Conservation (phyloP, 2,888 invertebrate species). For the Plebejus argus region DNA sequence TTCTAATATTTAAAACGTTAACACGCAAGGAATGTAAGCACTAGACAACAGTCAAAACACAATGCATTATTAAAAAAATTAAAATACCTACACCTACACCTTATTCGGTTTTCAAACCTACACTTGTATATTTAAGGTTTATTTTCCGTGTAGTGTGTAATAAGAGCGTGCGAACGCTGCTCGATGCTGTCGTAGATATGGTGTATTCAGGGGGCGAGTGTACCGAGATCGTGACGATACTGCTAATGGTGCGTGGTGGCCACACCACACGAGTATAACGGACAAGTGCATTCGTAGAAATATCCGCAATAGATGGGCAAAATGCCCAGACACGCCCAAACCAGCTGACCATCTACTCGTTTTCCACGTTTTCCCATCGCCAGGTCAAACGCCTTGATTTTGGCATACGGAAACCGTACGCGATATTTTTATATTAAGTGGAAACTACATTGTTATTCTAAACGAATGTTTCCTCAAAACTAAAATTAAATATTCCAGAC, state of each 20-base stretch:
- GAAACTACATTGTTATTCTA: background rate
- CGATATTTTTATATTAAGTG: background rate
- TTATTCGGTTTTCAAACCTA: background rate
- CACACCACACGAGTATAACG: conserved; percentile 7
- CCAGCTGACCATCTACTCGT: no score
- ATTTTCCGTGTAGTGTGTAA: background rate
- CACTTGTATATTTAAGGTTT: background rate
- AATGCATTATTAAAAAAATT: conserved; percentile 17
- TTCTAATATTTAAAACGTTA: background rate
- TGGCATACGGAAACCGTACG: background rate
- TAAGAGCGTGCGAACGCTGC: conserved; percentile 47
- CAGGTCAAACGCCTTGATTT: background rate
- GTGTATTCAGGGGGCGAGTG: conserved; percentile 51
- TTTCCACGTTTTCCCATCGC: no score
- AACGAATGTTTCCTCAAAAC: background rate
- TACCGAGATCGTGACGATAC: conserved; percentile 58
- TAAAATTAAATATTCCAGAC: background rate
- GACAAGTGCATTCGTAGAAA: conserved; percentile 25
- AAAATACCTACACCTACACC: background rate
- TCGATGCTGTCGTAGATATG: conserved; percentile 52
- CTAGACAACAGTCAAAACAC: conserved; percentile 19
- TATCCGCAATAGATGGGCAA: background rate
- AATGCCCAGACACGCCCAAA: background rate
- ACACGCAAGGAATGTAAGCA: background rate
- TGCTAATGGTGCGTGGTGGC: conserved; percentile 51